Percentiles rank a stretch among this genome's conserved stretches.
Evolutionary conservation across 2,797 vertebrate species (phyloP).

Genomic region (Takifugu rubripes): DNA sequence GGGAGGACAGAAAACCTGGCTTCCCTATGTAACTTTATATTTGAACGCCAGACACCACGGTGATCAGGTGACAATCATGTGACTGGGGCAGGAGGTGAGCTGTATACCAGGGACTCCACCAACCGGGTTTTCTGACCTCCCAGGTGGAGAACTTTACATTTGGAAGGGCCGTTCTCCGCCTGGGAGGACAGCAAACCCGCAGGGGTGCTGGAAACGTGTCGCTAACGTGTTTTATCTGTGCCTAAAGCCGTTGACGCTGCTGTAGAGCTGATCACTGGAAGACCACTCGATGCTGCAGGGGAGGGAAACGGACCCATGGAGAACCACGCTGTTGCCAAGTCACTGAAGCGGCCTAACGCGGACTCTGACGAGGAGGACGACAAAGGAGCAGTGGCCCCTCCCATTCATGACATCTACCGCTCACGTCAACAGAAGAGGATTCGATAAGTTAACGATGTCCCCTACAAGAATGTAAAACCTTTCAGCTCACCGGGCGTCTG

Average conservation of each 20-base stretch:
- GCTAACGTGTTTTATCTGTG: slow-evolving; percentile 8
- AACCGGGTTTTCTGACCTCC: too few relatives aligned
- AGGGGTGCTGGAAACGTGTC: too few relatives aligned
- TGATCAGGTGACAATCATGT: too few relatives aligned
- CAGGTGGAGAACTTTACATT: too few relatives aligned
- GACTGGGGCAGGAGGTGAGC: too few relatives aligned
- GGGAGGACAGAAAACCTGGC: too few relatives aligned
- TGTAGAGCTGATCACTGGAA: slow-evolving; percentile 89
- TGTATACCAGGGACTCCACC: too few relatives aligned
- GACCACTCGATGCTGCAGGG: slow-evolving; percentile 82
- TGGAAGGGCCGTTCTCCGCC: too few relatives aligned
- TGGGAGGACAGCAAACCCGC: too few relatives aligned
- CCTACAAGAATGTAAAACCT: slow-evolving; percentile 59
- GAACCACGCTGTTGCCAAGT: slow-evolving; percentile 85
- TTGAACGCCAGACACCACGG: too few relatives aligned
- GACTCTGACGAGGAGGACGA: slow-evolving; percentile 98
- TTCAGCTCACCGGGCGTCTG: slow-evolving; percentile 28
- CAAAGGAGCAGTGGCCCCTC: slow-evolving; percentile 93
- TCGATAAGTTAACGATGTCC: slow-evolving; percentile 75
- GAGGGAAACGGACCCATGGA: slow-evolving; percentile 94
- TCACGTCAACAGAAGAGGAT: slow-evolving; percentile 97
- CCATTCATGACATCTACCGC: slow-evolving; percentile 97
- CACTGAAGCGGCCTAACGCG: slow-evolving; percentile 93
- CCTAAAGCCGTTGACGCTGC: slow-evolving; percentile 89
- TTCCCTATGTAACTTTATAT: too few relatives aligned